Percentiles rank a stretch among this genome's conserved stretches.
Evolutionary conservation across 2,113 vertebrate species (phyloP).

Genomic region (Rhinoptilus africanus): DNA sequence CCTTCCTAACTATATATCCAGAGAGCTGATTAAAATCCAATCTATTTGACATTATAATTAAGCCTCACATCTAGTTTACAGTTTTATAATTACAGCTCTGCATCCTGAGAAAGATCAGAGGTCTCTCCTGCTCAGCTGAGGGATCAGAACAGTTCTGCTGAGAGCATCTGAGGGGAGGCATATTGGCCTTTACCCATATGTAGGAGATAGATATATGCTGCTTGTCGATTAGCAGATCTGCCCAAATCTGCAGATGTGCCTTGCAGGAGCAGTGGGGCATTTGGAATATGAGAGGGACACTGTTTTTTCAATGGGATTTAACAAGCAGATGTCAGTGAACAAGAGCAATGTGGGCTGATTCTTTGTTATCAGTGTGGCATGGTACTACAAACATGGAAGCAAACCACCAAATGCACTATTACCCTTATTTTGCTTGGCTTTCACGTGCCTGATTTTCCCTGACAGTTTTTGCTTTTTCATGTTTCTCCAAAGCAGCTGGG

Average conservation of each 20-base stretch:
- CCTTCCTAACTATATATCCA: conserved; percentile 30
- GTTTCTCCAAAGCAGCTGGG: background rate
- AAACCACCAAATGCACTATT: background rate
- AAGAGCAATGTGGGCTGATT: background rate
- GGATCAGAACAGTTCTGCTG: background rate
- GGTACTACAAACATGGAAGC: background rate
- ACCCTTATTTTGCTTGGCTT: background rate
- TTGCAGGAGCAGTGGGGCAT: background rate
- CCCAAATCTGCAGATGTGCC: background rate
- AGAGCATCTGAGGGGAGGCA: background rate
- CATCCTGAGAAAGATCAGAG: conserved; percentile 46
- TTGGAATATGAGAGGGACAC: background rate
- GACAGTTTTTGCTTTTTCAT: background rate
- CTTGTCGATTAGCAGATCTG: background rate
- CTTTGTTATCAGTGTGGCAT: background rate
- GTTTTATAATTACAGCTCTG: conserved; percentile 45
- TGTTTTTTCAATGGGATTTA: background rate
- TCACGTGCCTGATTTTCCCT: background rate
- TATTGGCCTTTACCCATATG: background rate
- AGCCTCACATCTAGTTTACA: conserved; percentile 48
- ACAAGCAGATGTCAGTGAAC: background rate
- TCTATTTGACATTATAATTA: conserved; percentile 61
- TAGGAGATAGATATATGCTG: background rate
- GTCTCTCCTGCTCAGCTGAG: conserved; percentile 1
- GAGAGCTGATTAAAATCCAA: conserved; percentile 61